These are phyloP conservation scores for Phataginus tricuspis DNA, from an alignment of 2,797 vertebrate genomes.

Conservation along the genomic window DNA sequence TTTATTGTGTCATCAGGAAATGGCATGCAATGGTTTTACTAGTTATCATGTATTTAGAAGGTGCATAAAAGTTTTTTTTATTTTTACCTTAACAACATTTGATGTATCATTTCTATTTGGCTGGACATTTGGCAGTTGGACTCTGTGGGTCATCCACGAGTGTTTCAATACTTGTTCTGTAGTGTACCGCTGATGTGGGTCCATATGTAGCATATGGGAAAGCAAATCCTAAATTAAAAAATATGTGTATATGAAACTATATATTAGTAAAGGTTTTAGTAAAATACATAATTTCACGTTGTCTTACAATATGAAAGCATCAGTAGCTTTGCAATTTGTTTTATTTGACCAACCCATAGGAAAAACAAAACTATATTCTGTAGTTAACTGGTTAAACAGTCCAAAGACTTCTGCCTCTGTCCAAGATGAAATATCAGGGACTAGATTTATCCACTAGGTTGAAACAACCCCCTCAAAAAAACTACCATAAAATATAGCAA, in stretches of 20 bases:
- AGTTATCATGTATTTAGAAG: neutral
- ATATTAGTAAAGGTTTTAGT: neutral
- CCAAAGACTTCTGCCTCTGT: neutral
- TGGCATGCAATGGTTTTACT: neutral
- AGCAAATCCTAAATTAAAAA: conserved; percentile 91
- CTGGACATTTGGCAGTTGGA: conserved; percentile 94
- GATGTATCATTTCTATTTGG: conserved; percentile 94
- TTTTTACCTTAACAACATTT: conserved; percentile 94
- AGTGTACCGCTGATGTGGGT: conserved; percentile 96
- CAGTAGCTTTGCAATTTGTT: neutral
- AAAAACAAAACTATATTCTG: neutral
- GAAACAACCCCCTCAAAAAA: neutral
- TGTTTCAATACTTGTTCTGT: conserved; percentile 97
- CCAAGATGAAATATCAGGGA: neutral
- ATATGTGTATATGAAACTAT: neutral
- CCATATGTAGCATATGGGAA: conserved; percentile 98
- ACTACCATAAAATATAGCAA: neutral
- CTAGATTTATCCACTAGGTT: neutral
- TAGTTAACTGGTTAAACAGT: neutral
- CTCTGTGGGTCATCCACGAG: conserved; percentile 96
- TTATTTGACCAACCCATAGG: neutral
- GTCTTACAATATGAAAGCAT: conserved; percentile 37
- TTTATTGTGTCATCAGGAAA: conserved; percentile 18
- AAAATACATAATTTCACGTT: conserved; percentile 38
- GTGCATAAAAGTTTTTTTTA: neutral